Evolutionary conservation across 2,888 invertebrate genomes (phyloP), one percentile per base, ranked within the genome.

Genomic region (Campoplex nolae): DNA sequence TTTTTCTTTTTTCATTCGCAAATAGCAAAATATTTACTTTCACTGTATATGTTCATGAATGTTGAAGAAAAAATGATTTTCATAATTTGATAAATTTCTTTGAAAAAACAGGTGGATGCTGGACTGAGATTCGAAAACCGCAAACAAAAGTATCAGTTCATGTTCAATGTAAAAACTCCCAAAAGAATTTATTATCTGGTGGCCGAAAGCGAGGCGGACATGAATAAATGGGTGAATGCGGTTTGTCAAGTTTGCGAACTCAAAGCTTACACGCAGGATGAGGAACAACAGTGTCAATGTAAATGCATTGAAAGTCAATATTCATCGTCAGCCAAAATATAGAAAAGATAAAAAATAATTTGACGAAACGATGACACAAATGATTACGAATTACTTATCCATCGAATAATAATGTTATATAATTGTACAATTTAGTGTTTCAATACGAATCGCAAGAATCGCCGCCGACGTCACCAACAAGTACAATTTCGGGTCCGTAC

Each of bases 191-290:
- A 99, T 94, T 99, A 98, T 94, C 95, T 99, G 90, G 98, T 98
- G 85, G 98, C 99, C 0, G 98, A 98, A 91, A 97, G 97, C 51
- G 98, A 98, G 93, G 96, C 96, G 70, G 98, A 99, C 92, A 99
- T 99, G 99, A 97, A 97, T 90, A 97, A 97, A 94, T 99, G 99
- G 99, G 99, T 99, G 13, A 97, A 98, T 92, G 98, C 97, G 86
- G 97, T 99, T 90, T 99, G 99, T 94, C 97, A 97, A 94, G 98
- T 98, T 65, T 99, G 99, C 94, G 98, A 98, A 73, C 95, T 98
- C 86, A 97, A 97, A 92, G 96, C 97, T 2, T 96, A 96, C 11
- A 96, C 96, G 16, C 96, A 96, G 84, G 95, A 96, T 83, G 95
- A 95, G 82, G 94, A 94, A 38, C 94, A 93, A 77, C 93, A 92